Conservation (phyloP, 1,140 invertebrate genomes). For the Halotydeus destructor region DNA sequence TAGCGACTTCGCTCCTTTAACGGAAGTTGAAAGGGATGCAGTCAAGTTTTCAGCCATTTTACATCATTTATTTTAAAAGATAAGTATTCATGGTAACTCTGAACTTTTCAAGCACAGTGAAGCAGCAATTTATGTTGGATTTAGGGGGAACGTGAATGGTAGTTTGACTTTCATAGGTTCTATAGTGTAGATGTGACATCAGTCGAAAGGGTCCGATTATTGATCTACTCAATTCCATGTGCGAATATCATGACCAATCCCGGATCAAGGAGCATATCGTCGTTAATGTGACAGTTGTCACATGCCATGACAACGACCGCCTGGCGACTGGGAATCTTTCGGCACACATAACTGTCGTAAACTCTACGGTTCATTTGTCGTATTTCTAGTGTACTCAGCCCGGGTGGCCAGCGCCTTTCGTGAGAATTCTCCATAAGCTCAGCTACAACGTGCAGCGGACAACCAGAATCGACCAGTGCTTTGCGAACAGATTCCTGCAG, state of each 20-base stretch:
- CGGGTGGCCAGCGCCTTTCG: slow-evolving; percentile 77
- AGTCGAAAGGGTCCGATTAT: no score
- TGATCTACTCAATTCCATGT: slow-evolving; percentile 83
- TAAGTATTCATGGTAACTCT: no score
- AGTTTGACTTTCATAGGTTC: no score
- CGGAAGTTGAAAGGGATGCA: no score
- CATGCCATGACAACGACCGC: slow-evolving; percentile 81
- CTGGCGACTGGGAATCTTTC: slow-evolving; percentile 51
- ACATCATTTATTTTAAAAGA: no score
- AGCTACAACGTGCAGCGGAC: slow-evolving; percentile 72
- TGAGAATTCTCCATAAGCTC: slow-evolving; percentile 93
- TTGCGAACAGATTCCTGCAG: slow-evolving; percentile 76
- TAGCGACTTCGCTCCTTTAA: no score
- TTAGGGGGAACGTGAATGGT: no score
- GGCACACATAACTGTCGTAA: slow-evolving; percentile 85
- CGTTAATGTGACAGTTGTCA: slow-evolving; percentile 81
- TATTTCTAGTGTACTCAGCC: slow-evolving; percentile 74
- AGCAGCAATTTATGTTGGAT: no score
- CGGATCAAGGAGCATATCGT: slow-evolving; percentile 85
- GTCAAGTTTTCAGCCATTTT: no score
- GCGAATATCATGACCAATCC: slow-evolving; percentile 98
- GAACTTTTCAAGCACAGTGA: no score
- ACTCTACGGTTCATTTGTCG: slow-evolving; percentile 62
- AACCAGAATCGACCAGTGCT: slow-evolving; percentile 71
- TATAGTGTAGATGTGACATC: no score